Conservation (phyloP, 1,140 invertebrate species). For the Macrobrachium rosenbergii region DNA sequence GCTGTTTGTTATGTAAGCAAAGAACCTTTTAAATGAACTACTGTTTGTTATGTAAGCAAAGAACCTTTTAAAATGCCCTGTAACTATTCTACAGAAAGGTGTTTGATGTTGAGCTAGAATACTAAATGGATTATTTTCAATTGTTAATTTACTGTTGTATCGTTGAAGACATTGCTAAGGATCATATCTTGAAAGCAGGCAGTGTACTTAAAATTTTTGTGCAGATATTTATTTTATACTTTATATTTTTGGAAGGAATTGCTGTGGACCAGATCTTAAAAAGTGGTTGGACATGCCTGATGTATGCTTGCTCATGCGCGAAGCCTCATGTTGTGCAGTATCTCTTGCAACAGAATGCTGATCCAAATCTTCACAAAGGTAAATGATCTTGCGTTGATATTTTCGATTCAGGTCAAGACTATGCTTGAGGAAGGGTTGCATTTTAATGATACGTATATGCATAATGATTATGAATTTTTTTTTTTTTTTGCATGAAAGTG, state of each 20-base stretch:
- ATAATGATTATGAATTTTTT: background rate
- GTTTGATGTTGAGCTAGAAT: no score
- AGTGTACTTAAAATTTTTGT: background rate
- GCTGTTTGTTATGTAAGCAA: no score
- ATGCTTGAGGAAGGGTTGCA: background rate
- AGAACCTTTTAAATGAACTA: no score
- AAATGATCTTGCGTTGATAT: conserved; percentile 25
- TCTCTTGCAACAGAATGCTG: conserved; percentile 71
- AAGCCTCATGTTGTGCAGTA: conserved; percentile 70
- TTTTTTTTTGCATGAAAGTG: no score
- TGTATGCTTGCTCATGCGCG: conserved; percentile 72
- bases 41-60: no score
- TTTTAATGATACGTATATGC: background rate
- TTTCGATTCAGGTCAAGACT: background rate
- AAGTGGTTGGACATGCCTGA: conserved; percentile 72
- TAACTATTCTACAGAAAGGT: no score
- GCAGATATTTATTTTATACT: conserved; percentile 2
- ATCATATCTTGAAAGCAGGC: no score
- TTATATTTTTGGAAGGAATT: conserved; percentile 64
- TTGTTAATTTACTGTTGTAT: no score
- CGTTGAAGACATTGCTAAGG: no score
- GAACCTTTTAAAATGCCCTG: no score
- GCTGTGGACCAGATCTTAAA: conserved; percentile 70
- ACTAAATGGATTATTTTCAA: no score
- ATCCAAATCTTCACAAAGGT: conserved; percentile 73